phyloP scores from a whole-genome alignment of 2,797 vertebrate species.

The Dermochelys coriacea region DNA sequence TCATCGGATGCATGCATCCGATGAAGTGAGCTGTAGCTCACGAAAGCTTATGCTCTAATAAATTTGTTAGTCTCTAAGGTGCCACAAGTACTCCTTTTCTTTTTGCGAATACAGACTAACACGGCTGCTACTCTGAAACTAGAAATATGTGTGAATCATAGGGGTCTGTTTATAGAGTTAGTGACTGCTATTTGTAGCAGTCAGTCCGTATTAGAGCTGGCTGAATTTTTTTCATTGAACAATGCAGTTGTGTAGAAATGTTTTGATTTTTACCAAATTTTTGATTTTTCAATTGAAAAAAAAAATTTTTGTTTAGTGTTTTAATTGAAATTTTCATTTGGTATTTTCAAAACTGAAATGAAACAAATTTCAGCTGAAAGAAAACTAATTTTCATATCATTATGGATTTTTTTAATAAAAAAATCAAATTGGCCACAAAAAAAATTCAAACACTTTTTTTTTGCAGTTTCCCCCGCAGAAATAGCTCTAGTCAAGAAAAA shows the following conservation, averaged over 20 bases:
- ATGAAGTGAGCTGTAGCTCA: no score
- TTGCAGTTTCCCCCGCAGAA: not conserved
- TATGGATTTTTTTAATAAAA: not conserved
- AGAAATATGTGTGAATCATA: not conserved
- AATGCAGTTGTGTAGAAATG: not conserved
- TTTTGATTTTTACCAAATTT: constrained; percentile 32
- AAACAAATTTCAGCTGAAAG: not conserved
- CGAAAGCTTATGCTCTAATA: no score
- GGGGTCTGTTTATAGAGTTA: not conserved
- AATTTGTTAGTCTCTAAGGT: no score
- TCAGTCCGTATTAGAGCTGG: not conserved
- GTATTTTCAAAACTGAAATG: not conserved
- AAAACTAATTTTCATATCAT: not conserved
- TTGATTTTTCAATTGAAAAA: constrained; percentile 39
- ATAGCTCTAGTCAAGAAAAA: not conserved
- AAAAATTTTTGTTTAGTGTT: not conserved
- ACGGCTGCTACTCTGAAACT: no score
- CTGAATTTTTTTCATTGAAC: not conserved
- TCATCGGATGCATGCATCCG: no score
- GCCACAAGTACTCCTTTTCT: no score
- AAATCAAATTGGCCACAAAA: not conserved
- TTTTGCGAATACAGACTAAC: no score
- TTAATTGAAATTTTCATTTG: constrained; percentile 11
- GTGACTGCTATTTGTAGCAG: not conserved
- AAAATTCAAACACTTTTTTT: not conserved